Evolutionary conservation across 2,797 vertebrate genomes (phyloP).

Genomic region (Protonibea diacanthus): DNA sequence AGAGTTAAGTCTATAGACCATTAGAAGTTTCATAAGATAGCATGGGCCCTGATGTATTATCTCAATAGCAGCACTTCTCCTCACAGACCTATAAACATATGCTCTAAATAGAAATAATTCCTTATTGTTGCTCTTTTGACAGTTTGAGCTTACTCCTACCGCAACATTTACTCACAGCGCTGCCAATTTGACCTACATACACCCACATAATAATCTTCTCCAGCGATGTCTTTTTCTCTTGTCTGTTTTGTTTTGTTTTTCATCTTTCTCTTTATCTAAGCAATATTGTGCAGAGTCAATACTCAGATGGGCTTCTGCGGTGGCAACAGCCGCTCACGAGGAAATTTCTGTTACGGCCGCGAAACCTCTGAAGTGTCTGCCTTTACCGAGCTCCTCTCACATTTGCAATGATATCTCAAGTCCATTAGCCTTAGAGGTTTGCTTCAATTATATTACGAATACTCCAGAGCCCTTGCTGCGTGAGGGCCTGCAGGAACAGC

Average conservation of each 20-base stretch:
- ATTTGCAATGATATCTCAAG: conserved; percentile 60
- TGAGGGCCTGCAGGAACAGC: conserved; percentile 49
- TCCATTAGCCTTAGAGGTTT: conserved; percentile 80
- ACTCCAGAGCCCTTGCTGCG: conserved; percentile 75
- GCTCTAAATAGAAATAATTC: neutral
- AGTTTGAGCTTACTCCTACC: neutral
- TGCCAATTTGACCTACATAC: conserved; percentile 7
- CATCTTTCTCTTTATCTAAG: conserved; percentile 1
- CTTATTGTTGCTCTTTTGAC: neutral
- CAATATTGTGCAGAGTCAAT: conserved; percentile 7
- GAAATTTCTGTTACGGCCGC: neutral
- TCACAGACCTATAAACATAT: neutral
- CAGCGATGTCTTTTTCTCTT: neutral
- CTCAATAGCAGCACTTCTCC: neutral
- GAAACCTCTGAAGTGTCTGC: conserved; percentile 32
- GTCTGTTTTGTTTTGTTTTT: conserved; percentile 7
- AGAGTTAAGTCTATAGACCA: neutral
- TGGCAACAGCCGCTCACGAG: neutral
- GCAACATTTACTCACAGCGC: neutral
- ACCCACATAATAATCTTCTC: neutral
- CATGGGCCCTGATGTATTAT: too few species aligned
- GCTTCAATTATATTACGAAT: conserved; percentile 69
- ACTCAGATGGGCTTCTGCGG: neutral
- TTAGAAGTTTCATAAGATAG: neutral
- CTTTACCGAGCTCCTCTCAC: conserved; percentile 36